Percentiles rank a stretch among this genome's conserved stretches.
Evolutionary conservation across 1,140 invertebrate genomes (phyloP).

Genomic region (Drosophila ercepeae): DNA sequence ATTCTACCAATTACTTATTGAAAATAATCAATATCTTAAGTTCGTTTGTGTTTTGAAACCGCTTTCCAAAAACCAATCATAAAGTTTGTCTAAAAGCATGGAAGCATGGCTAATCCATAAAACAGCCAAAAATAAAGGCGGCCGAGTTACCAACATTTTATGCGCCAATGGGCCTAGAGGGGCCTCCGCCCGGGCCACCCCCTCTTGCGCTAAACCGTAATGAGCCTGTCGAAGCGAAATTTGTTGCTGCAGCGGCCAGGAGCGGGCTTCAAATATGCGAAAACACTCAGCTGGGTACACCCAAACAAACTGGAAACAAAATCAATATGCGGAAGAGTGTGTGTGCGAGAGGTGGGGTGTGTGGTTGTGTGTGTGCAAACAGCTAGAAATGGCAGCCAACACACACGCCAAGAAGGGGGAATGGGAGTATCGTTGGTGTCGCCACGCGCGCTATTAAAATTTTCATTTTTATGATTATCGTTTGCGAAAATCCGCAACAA

Average conservation of each 20-base stretch:
- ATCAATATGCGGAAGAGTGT: slow-evolving; percentile 55
- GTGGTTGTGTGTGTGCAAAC: slow-evolving; percentile 16
- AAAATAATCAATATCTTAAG: background rate
- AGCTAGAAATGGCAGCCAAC: slow-evolving; percentile 41
- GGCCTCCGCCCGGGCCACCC: no score
- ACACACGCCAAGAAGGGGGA: background rate
- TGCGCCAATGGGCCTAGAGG: slow-evolving; percentile 27
- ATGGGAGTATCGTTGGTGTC: background rate
- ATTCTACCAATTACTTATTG: background rate
- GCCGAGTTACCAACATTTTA: slow-evolving; percentile 13
- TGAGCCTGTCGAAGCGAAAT: slow-evolving; percentile 39
- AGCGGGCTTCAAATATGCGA: slow-evolving; percentile 31
- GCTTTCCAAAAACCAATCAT: slow-evolving; percentile 31
- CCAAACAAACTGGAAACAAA: slow-evolving; percentile 36
- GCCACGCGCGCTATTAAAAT: slow-evolving; percentile 72
- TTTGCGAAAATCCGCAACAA: slow-evolving; percentile 71
- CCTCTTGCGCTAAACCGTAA: slow-evolving; percentile 43
- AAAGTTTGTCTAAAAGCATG: slow-evolving; percentile 25
- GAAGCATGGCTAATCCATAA: slow-evolving; percentile 42
- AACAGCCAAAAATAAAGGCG: slow-evolving; percentile 40
- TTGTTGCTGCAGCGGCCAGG: slow-evolving; percentile 45
- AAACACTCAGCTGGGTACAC: slow-evolving; percentile 2
- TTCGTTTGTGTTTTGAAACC: background rate
- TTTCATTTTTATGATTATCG: slow-evolving; percentile 80
- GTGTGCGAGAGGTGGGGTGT: slow-evolving; percentile 23